Conservation (phyloP, 1,140 invertebrate genomes). For the Cryptotermes secundus region DNA sequence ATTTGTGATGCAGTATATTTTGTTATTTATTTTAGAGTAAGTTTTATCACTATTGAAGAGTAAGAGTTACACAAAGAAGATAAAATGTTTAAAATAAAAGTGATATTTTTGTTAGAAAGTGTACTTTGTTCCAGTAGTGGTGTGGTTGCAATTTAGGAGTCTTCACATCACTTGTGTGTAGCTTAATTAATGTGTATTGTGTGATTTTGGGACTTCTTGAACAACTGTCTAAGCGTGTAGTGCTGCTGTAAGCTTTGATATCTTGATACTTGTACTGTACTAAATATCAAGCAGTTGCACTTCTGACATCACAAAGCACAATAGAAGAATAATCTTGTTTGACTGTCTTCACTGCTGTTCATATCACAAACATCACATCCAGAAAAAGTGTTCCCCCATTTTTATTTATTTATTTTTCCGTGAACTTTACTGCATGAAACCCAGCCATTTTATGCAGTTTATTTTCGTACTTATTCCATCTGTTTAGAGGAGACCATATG, state of each 20-base stretch:
- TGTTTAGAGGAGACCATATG: not conserved
- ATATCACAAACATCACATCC: not conserved
- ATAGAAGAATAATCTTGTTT: not conserved
- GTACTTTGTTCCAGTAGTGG: constrained; percentile 14
- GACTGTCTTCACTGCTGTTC: not conserved
- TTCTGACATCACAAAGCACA: not conserved
- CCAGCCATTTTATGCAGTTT: not conserved
- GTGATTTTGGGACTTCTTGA: constrained; percentile 8
- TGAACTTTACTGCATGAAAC: not conserved
- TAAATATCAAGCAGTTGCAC: not conserved
- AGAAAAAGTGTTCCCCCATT: not conserved
- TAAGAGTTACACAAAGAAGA: constrained; percentile 9
- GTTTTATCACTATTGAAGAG: not conserved
- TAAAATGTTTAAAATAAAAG: constrained; percentile 12
- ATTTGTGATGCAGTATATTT: constrained; percentile 30
- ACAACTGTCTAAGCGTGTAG: not conserved
- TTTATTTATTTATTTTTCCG: not conserved
- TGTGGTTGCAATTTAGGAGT: constrained; percentile 15
- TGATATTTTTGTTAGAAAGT: constrained; percentile 14
- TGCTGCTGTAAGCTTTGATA: not conserved
- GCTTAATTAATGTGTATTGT: not conserved
- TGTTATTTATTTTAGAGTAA: constrained; percentile 28
- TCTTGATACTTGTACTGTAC: not conserved
- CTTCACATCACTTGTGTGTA: not conserved
- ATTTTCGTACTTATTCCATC: not conserved